These are phyloP conservation scores for Temnothorax unifasciatus DNA, from an alignment of 2,888 invertebrate genomes.

Conservation along the genomic window DNA sequence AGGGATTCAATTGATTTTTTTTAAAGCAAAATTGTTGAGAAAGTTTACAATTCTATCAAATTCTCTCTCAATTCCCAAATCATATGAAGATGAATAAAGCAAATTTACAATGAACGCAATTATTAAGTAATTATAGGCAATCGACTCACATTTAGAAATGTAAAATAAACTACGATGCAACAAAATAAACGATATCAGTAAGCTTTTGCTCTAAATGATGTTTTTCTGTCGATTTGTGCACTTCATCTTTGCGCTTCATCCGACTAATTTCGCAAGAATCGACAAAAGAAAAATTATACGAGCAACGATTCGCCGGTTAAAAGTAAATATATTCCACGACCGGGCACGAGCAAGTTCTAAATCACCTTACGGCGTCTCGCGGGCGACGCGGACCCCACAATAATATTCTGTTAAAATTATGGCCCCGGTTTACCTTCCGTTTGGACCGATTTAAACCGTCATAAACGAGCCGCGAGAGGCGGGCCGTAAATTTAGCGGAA, in stretches of 20 bases:
- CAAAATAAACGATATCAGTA: background rate
- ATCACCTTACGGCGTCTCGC: conserved; percentile 21
- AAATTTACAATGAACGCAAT: background rate
- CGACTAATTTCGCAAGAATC: background rate
- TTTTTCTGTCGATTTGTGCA: background rate
- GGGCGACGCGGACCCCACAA: conserved; percentile 13
- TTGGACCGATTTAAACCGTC: conserved; percentile 56
- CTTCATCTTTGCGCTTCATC: background rate
- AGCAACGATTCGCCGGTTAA: background rate
- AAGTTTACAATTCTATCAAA: background rate
- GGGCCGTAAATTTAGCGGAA: conserved; percentile 54
- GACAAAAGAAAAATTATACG: background rate
- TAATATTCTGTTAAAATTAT: conserved; percentile 59
- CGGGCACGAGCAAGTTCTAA: conserved; percentile 21
- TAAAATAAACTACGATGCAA: background rate
- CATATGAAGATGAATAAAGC: background rate
- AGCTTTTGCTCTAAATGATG: background rate
- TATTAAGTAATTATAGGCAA: background rate
- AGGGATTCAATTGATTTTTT: background rate
- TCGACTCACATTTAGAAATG: background rate
- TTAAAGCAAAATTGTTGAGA: background rate
- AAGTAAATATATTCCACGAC: background rate
- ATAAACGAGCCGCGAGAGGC: conserved; percentile 56
- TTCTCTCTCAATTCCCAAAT: background rate
- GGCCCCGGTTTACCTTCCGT: conserved; percentile 41